Base-by-base conservation (phyloP, 2,797 vertebrate species). In the Leptoclinus maculatus region DNA sequence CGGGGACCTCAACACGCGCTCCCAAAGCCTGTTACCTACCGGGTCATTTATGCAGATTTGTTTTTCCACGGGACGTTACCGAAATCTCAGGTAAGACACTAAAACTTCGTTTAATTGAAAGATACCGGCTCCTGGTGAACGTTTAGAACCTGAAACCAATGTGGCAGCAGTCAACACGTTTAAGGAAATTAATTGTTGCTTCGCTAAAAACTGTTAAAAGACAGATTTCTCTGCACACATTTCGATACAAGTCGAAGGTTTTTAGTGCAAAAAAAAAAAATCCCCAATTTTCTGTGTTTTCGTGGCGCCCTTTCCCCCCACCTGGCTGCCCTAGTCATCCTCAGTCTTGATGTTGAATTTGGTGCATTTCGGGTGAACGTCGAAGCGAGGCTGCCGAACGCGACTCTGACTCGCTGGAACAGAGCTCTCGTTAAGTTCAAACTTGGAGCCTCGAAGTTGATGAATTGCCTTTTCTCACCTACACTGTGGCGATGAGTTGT, bases 11-110 rank as follows among this genome's bases (percentile, higher is more conserved):
- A 32, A 13, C 74, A 59, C 76, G 66, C 80, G 67, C 85, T 62
- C n/a, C 17, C 8, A 34, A 34, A 7, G 1, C 5, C 29, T 14
- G 21, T 25, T 14, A 16, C 58, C 29, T 19, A 60, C 27, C 32
- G n/a, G 60, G 11, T 70, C 34, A 19, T 3, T 17, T 9, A 0
- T 23, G n/a, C 1, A 27, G 16, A 17, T 39, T 47, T 6, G 2
- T 13, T 27, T 7, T 14, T 13, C 38, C 7, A 0, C 41, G 1
- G 27, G 66, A 65, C 78, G 1, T 5, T 0, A 14, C 3, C 2
- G 9, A n/a, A 38, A 29, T 5, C 36, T 1, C 78, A 87, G 89
- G 89, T 89, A 88, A 89, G 89, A 66, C 16, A 13, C 25, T 0
- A 1, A 16, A 64, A 16, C 39, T 25, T 29, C 0, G 1, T 23